These are phyloP conservation scores for Ictidomys tridecemlineatus DNA, from an alignment of 2,113 vertebrate genomes.

Conservation along the genomic window DNA sequence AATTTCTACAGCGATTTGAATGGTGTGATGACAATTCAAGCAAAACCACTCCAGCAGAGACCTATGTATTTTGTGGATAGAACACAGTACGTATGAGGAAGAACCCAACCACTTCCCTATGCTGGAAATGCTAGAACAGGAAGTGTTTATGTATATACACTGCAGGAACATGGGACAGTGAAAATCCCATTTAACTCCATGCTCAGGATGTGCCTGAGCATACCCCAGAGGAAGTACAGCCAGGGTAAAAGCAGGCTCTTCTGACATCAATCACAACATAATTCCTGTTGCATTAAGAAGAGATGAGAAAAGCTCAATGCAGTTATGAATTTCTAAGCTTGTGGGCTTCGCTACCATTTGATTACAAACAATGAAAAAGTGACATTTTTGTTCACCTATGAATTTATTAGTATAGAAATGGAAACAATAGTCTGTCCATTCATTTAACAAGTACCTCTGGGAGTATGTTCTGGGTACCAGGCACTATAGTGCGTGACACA, in stretches of 20 bases:
- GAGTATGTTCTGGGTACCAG: background rate
- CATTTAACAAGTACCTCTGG: background rate
- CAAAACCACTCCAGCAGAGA: conserved; percentile 92
- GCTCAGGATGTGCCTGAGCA: background rate
- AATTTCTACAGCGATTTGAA: conserved; percentile 88
- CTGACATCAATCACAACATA: background rate
- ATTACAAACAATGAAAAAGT: background rate
- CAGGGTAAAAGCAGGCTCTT: background rate
- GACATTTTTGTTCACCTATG: background rate
- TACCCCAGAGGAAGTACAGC: rapidly evolving
- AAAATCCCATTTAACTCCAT: background rate
- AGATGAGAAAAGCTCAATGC: background rate
- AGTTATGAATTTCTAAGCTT: background rate
- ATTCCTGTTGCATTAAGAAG: rapidly evolving
- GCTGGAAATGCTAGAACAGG: rapidly evolving
- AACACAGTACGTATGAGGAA: conserved; percentile 86
- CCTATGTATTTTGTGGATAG: conserved; percentile 85
- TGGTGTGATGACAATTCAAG: conserved; percentile 93
- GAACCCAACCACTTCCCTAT: background rate
- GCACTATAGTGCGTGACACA: too few relatives aligned
- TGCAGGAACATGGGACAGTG: rapidly evolving
- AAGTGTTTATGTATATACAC: background rate
- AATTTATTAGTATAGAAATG: background rate
- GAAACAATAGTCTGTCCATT: background rate
- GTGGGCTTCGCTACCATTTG: background rate